phyloP scores from a whole-genome alignment of 2,888 invertebrate species.

The Odontocolon sp. region DNA sequence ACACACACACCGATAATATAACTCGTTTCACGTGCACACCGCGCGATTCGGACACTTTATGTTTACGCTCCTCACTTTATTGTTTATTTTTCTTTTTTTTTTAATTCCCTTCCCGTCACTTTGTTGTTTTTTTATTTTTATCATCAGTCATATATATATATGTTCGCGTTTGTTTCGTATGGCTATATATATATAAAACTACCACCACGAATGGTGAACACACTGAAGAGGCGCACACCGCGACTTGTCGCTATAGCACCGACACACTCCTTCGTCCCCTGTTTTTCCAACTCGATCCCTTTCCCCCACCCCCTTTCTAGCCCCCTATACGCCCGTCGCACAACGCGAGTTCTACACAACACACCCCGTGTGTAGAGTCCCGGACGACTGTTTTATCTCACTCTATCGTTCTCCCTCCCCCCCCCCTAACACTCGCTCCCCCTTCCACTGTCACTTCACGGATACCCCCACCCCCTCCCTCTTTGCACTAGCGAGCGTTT shows the following conservation, averaged over 20 bases:
- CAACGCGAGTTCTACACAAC: constrained; percentile 58
- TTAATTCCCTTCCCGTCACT: background rate
- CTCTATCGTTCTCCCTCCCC: constrained; percentile 14
- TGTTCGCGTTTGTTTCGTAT: background rate
- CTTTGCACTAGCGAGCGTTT: constrained; percentile 14
- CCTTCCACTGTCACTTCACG: no score
- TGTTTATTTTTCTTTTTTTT: background rate
- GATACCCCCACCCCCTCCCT: background rate
- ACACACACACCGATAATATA: background rate
- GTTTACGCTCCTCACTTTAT: no score
- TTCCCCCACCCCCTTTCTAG: constrained; percentile 48
- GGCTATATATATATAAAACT: constrained; percentile 9
- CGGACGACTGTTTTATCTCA: background rate
- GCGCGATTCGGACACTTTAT: background rate
- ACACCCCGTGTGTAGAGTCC: background rate
- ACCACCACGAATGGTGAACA: constrained; percentile 37
- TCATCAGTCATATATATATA: background rate
- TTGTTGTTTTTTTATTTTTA: background rate
- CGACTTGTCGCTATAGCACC: constrained; percentile 63
- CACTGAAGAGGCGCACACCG: constrained; percentile 41
- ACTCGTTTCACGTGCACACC: background rate
- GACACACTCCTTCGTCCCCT: constrained; percentile 40
- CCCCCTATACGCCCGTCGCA: no score
- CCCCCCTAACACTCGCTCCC: constrained; percentile 16
- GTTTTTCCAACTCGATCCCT: constrained; percentile 61